Percentiles rank a stretch among this genome's conserved stretches.
phyloP scores from a whole-genome alignment of 2,113 vertebrate genomes.

The Fregetta grallaria region DNA sequence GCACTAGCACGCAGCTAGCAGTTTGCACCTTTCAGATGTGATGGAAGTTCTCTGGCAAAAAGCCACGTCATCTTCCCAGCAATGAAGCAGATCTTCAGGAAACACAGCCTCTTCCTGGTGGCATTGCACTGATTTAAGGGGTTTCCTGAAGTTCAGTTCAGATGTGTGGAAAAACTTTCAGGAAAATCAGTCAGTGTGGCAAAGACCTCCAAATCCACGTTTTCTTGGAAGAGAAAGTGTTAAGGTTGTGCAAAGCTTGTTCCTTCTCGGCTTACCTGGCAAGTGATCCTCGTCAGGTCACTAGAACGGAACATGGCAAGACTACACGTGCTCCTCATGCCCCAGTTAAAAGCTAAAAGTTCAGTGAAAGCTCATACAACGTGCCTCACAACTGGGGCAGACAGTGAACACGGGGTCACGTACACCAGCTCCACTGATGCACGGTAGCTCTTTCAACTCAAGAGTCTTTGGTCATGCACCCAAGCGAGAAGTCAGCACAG shows the following conservation, averaged over 20 bases:
- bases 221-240: not conserved
- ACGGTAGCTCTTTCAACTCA: not conserved
- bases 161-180: not conserved
- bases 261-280: not conserved
- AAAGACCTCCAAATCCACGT: not conserved
- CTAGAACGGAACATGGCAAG: not conserved
- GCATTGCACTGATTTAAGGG: not conserved
- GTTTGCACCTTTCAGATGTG: not conserved
- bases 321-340: accelerated
- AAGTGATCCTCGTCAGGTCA: not conserved
- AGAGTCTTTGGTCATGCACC: not conserved
- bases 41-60: constrained; percentile 40
- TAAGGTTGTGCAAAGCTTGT: accelerated
- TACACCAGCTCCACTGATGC: not conserved
- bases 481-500: not conserved
- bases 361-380: not conserved
- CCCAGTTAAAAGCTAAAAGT: not conserved
- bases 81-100: constrained; percentile 58
- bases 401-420: accelerated
- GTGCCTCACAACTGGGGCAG: not conserved
- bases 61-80: constrained; percentile 64
- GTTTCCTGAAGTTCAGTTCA: not conserved
- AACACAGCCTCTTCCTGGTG: constrained; percentile 42
- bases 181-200: not conserved
- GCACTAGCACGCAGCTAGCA: not conserved